Evolutionary conservation across 23 tunicate species (phyloP).

Genomic region (Trididemnum clinides): DNA sequence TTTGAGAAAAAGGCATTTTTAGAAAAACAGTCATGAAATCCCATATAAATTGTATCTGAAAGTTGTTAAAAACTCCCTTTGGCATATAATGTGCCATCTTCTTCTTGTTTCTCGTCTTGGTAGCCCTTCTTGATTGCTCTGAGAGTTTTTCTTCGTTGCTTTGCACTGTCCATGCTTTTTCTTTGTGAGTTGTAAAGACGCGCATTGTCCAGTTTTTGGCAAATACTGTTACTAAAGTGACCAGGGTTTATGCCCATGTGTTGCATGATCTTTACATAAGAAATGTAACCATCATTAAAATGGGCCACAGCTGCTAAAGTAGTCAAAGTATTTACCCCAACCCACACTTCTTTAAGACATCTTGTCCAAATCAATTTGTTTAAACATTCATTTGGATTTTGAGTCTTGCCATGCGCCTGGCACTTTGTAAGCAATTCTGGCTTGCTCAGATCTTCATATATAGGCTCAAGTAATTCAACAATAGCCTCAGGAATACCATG

Average conservation of each 20-base stretch:
- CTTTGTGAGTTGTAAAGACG: neutral
- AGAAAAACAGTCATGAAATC: no score
- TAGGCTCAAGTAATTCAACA: neutral
- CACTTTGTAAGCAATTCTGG: neutral
- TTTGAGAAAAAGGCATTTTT: no score
- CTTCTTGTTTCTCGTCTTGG: neutral
- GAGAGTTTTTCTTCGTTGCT: conserved; percentile 9
- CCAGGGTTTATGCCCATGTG: neutral
- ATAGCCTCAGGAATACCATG: conserved; percentile 7
- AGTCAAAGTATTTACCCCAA: neutral
- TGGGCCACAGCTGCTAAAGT: conserved; percentile 5
- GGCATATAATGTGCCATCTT: neutral
- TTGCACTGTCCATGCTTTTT: neutral
- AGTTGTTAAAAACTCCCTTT: conserved; percentile 10
- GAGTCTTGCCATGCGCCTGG: conserved; percentile 8
- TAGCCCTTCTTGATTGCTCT: conserved; percentile 5
- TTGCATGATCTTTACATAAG: neutral
- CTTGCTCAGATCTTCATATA: conserved; percentile 7
- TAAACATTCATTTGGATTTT: conserved; percentile 14
- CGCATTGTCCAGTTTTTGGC: neutral
- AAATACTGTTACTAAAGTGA: neutral
- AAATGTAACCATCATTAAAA: conserved; percentile 11
- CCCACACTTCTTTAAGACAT: conserved; percentile 15
- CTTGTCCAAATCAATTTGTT: conserved; percentile 2
- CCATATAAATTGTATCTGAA: no score